Evolutionary conservation across 2,113 vertebrate genomes (phyloP), one percentile per base, ranked within the genome.

Genomic region (Epinephelus fuscoguttatus): DNA sequence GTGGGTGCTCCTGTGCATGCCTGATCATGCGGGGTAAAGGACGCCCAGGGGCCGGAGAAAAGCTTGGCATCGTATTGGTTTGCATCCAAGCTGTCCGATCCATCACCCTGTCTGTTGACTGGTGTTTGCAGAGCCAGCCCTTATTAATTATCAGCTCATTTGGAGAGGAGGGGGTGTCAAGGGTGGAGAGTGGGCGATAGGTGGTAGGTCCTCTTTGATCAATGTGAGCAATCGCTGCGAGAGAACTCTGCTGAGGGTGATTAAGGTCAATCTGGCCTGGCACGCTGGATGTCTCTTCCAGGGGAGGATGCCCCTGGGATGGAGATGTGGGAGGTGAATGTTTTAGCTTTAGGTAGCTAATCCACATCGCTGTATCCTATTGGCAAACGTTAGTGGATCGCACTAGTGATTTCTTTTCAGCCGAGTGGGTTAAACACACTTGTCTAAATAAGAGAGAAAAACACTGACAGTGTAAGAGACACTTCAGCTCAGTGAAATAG

Each of bases 141-240:
- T 94, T 96, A 95, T 96, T 97, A 96, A 97, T 96, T 96, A 96
- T 91, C 95, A 94, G 90, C 80, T 89, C 94, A 91, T 94, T 92
- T 88, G 62, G 86, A 62, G 78, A 45, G 68, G 70, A 1, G 10
- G 60, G 80, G 77, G 76, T 49, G 82, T 72, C 71, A 59, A 42
- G 85, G 85, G 73, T 55, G 83, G 77, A 19, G 71, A 53, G 76
- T 50, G 89, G 81, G 82, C 19, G 61, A 78, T 72, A 60, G 90
- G 79, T 77, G 66, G 75, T 75, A 78, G 81, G 81, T 27, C 82
- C 71, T 53, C 85, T 91, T 88, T 91, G 92, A 90, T 92, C 81
- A 90, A 90, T 92, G 87, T 56, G 84, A 88, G 90, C 87, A 76
- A 85, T 91, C 88, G 84, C 75, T 79, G 61, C 23, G 33, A 70